Evolutionary conservation across 1,140 invertebrate species (phyloP), one percentile per base, ranked within the genome.

Genomic region (Phymastichus coffea): DNA sequence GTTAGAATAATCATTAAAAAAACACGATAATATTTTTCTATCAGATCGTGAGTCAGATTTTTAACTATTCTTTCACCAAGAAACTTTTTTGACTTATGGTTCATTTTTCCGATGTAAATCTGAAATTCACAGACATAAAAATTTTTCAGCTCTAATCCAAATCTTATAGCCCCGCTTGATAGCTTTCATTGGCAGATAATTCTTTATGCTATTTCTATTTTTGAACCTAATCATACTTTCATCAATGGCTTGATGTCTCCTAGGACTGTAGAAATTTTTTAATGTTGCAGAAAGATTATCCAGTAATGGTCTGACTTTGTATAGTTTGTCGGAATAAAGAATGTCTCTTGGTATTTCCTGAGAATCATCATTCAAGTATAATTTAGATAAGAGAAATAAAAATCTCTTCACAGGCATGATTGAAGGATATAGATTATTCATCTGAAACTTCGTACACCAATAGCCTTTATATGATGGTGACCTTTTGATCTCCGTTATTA

Each of bases 121-220:
- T 78, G 63, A 69, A 79, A 81, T 57, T 76, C 66, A 40, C 66
- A 74, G 48, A 77, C 70, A 61, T 76, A 82, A n/a, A 77, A 72
- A 66, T 55, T 65, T 6, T 61, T 69, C 68, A 62, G 68, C 64
- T n/a, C 66, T 65, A 64, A 40, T 22, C 60, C 53, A 62, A 43
- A 15, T 17, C 41, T 62, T 62, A 9, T 56, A 62, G 33, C 53
- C 76, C 56, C 77, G 68, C 70, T 82, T 81, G 64, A 78, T 77
- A 43, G 75, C 75, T 66, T 81, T 82, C 49, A 65, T 70, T 53
- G 77, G 74, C 19, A 72, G 70, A 65, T 81, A 82, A 64, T 81
- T 73, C 63, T 76, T 77, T 44, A 79, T 59, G n/a, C 65, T 63
- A 63, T 60, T 70, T 40, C 71, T 64, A 54, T 66, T 69, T 67